phyloP scores from a whole-genome alignment of 2,888 invertebrate species.

The Aquatica leii region DNA sequence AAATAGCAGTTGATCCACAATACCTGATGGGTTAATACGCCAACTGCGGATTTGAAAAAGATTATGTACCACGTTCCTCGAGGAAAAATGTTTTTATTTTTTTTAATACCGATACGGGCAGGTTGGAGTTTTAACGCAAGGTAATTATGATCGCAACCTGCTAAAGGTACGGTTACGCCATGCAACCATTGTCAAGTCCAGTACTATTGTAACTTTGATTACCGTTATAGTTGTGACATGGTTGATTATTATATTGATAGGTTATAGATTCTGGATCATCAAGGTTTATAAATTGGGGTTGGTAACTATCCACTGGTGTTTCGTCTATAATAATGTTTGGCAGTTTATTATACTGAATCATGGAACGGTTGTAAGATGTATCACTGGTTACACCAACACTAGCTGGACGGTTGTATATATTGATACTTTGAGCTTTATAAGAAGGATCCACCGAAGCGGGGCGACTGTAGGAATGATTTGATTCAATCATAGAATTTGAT shows the following conservation, averaged over 20 bases:
- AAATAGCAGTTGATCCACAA: constrained; percentile 14
- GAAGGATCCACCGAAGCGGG: constrained; percentile 50
- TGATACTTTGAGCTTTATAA: constrained; percentile 46
- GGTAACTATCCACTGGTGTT: constrained; percentile 60
- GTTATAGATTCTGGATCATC: constrained; percentile 55
- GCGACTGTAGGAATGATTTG: constrained; percentile 54
- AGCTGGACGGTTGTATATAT: constrained; percentile 50
- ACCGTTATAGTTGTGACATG: constrained; percentile 66
- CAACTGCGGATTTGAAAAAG: not conserved
- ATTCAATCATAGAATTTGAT: constrained; percentile 52
- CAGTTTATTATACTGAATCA: constrained; percentile 48
- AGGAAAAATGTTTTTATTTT: not conserved
- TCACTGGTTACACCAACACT: constrained; percentile 46
- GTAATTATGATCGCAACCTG: constrained; percentile 4
- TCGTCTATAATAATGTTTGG: constrained; percentile 65
- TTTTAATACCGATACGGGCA: not conserved
- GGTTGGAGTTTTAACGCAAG: not conserved
- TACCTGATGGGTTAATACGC: constrained; percentile 2
- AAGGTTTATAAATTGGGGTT: constrained; percentile 65
- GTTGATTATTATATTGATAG: constrained; percentile 57
- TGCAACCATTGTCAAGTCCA: constrained; percentile 70
- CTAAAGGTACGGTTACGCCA: constrained; percentile 61
- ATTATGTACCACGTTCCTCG: constrained; percentile 1
- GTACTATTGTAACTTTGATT: constrained; percentile 65
- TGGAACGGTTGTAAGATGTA: constrained; percentile 45